These are phyloP conservation scores for Parauchenoglanis ngamensis DNA, from an alignment of 2,797 vertebrate genomes.

Conservation along the genomic window DNA sequence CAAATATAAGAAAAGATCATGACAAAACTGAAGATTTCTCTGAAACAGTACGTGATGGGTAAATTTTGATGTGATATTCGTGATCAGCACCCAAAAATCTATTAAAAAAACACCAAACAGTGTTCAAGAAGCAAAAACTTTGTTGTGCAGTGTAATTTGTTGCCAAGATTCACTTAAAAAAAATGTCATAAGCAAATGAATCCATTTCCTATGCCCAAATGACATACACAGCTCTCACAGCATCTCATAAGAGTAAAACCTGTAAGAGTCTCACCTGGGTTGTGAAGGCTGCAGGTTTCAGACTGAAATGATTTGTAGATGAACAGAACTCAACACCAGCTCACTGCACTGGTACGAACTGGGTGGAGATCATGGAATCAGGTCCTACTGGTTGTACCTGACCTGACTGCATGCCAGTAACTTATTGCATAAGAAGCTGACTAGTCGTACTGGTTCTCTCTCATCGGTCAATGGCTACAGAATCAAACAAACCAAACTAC, in stretches of 20 bases:
- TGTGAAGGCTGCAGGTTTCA: slow-evolving; percentile 11
- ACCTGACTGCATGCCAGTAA: not conserved
- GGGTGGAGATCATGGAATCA: slow-evolving; percentile 35
- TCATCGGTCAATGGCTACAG: not conserved
- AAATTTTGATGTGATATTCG: no score
- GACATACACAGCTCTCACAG: not conserved
- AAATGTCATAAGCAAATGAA: not conserved
- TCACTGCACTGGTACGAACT: not conserved
- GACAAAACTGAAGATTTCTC: no score
- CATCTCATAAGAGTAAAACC: not conserved
- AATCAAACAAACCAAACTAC: not conserved
- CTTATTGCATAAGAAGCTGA: not conserved
- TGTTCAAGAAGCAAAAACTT: no score
- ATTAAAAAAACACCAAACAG: no score
- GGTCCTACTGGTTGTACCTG: slow-evolving; percentile 50
- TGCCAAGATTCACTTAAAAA: not conserved
- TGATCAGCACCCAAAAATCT: no score
- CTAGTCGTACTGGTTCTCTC: not conserved
- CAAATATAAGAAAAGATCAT: no score
- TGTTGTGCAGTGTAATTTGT: not conserved
- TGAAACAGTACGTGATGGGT: no score
- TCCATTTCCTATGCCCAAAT: not conserved
- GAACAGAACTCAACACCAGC: slow-evolving; percentile 17
- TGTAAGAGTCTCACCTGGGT: slow-evolving; percentile 39
- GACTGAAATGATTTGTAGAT: not conserved